Percentiles rank a stretch among this genome's conserved stretches.
Evolutionary conservation across 1,140 invertebrate genomes (phyloP).

Genomic region (Acromyrmex heyeri): DNA sequence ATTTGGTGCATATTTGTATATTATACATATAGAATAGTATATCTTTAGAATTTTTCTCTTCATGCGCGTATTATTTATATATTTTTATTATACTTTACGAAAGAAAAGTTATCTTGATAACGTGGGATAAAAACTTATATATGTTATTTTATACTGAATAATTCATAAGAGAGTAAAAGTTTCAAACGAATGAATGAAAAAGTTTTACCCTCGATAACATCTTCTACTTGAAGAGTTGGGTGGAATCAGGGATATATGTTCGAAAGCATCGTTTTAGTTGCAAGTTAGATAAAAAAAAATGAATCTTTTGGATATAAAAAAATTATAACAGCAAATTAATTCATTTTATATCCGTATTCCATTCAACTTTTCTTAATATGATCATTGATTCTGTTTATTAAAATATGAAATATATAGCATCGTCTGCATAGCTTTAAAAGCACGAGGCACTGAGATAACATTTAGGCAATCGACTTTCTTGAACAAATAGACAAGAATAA

Average conservation of each 20-base stretch:
- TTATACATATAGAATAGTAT: not conserved
- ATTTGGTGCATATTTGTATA: not conserved
- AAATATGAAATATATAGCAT: not conserved
- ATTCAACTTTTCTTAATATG: not conserved
- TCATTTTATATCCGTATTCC: not conserved
- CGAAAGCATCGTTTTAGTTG: conserved; percentile 23
- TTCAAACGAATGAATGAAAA: not conserved
- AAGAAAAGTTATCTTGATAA: conserved; percentile 12
- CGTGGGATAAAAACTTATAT: conserved; percentile 10
- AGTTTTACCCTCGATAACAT: conserved; percentile 8
- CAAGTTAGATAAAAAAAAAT: not conserved
- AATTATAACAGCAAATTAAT: not conserved
- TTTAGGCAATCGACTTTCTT: not conserved
- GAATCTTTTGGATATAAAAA: not conserved
- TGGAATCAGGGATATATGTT: conserved; percentile 16
- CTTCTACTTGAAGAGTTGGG: not conserved
- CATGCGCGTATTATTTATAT: conserved; percentile 9
- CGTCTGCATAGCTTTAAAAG: not conserved
- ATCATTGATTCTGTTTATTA: not conserved
- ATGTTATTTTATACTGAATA: conserved; percentile 30
- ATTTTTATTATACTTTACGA: conserved; percentile 22
- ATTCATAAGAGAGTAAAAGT: conserved; percentile 35
- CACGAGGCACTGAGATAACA: not conserved
- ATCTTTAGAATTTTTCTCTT: not conserved
- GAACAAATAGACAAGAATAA: not conserved